Percentiles rank a stretch among this genome's conserved stretches.
Evolutionary conservation across 2,888 invertebrate species (phyloP).

Genomic region (Papilio gigon): DNA sequence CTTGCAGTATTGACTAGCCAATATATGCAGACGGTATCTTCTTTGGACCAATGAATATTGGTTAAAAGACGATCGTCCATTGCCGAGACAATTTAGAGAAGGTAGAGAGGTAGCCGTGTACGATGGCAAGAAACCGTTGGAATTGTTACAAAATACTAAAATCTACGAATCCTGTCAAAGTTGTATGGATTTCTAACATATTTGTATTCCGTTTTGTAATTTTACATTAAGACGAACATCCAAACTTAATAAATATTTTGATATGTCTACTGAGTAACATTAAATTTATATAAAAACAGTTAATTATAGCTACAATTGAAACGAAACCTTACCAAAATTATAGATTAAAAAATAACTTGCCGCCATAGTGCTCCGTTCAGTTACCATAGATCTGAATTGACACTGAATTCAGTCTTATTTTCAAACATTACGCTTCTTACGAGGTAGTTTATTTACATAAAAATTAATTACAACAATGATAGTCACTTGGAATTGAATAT

Average conservation of each 20-base stretch:
- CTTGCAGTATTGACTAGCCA: neutral
- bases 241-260: conserved; percentile 36
- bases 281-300: conserved; percentile 23
- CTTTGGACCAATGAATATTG: neutral
- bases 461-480: conserved; percentile 47
- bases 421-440: conserved; percentile 61
- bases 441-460: conserved; percentile 76
- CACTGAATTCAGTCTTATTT: conserved; percentile 81
- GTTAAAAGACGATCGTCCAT: neutral
- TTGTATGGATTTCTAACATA: neutral
- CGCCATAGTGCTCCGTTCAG: conserved; percentile 42
- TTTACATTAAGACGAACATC: conserved; percentile 14
- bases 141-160: neutral
- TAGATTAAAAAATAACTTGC: neutral
- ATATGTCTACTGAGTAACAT: conserved; percentile 36
- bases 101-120: neutral
- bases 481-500: conserved; percentile 41
- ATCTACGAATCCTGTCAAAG: neutral
- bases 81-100: neutral
- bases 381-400: conserved; percentile 75
- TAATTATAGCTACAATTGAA: conserved; percentile 3
- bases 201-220: neutral
- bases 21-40: neutral
- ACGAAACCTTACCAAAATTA: conserved; percentile 18
- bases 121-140: neutral